Evolutionary conservation across 2,888 invertebrate species (phyloP).

Genomic region (Caenorhabditis sinica): DNA sequence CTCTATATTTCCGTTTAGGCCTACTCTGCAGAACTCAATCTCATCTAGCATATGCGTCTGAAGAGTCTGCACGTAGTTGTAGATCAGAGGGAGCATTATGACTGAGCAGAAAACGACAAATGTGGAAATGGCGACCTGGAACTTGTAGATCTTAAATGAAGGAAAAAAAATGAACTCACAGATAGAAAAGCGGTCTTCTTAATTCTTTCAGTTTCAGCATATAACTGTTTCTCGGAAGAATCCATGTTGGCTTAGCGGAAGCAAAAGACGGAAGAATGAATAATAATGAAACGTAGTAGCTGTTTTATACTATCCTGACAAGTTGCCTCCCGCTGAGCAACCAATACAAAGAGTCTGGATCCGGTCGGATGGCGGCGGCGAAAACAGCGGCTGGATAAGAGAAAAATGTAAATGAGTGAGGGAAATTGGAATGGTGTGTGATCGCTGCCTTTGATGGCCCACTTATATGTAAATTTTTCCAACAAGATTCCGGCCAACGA

Average conservation of each 20-base stretch:
- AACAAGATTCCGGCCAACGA: constrained; percentile 54
- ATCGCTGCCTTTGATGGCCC: constrained; percentile 64
- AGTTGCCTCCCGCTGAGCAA: constrained; percentile 61
- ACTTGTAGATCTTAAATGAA: background rate
- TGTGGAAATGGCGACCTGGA: constrained; percentile 80
- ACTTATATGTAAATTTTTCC: constrained; percentile 63
- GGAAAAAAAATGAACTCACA: constrained; percentile 19
- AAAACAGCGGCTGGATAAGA: constrained; percentile 41
- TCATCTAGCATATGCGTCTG: constrained; percentile 82
- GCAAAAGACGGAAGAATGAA: background rate
- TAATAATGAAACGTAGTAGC: constrained; percentile 13
- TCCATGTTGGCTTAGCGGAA: constrained; percentile 33
- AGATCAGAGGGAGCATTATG: constrained; percentile 83
- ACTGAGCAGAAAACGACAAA: constrained; percentile 81
- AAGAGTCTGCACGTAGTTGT: constrained; percentile 70
- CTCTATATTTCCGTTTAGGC: too few species aligned
- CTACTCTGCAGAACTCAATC: constrained; percentile 82
- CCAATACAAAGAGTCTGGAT: constrained; percentile 51
- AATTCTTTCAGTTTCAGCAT: constrained; percentile 55
- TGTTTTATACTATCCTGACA: constrained; percentile 41
- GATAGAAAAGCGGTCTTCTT: constrained; percentile 63
- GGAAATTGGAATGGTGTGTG: constrained; percentile 51
- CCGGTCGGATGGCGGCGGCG: constrained; percentile 42
- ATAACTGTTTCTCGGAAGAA: constrained; percentile 54
- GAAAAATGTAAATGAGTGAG: constrained; percentile 59